Evolutionary conservation across 2,797 vertebrate species (phyloP), one percentile per base, ranked within the genome.

Genomic region (Hippoglossus hippoglossus): DNA sequence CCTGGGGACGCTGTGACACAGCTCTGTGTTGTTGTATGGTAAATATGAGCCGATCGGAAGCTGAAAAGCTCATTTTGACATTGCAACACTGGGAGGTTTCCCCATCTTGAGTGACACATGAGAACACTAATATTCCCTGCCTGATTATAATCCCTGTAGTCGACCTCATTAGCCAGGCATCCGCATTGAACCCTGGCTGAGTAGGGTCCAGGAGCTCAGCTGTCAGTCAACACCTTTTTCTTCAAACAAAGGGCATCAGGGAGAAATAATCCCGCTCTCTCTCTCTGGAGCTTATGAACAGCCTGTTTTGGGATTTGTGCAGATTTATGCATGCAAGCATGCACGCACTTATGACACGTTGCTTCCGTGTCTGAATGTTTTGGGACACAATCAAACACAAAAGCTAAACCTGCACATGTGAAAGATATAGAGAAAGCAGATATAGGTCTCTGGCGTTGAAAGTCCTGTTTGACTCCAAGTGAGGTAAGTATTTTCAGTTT

Each of bases 131-230:
- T 94, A 93, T 93, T 92, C 91, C 90, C 92, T 74, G 82, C 85
- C 92, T 92, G 90, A 95, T 94, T 94, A 91, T 93, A 94, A 95
- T 94, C 93, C 91, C 89, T 85, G 81, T 82, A 88, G 89, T 92
- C 86, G 79, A 92, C 93, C 91, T 94, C 93, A 94, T 95, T 95
- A 94, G 91, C 91, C 91, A 95, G 90, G 93, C 93, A 94, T 93
- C 90, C 84, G 85, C 88, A 83, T 53, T 94, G 93, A 95, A 95
- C 94, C 91, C 92, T 94, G 87, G 89, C 91, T 87, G 92, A 91
- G 90, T 77, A 79, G 90, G 90, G 90, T 90, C 86, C 81, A 55
- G 86, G 87, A 92, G 85, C 92, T 92, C 77, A 65, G 88, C 93
- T 95, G 93, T 94, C 94, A 95, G 86, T 94, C 94, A 95, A 90